Percentiles rank a stretch among this genome's conserved stretches.
Evolutionary conservation across 2,113 vertebrate species (phyloP).

Genomic region (Podiceps cristatus): DNA sequence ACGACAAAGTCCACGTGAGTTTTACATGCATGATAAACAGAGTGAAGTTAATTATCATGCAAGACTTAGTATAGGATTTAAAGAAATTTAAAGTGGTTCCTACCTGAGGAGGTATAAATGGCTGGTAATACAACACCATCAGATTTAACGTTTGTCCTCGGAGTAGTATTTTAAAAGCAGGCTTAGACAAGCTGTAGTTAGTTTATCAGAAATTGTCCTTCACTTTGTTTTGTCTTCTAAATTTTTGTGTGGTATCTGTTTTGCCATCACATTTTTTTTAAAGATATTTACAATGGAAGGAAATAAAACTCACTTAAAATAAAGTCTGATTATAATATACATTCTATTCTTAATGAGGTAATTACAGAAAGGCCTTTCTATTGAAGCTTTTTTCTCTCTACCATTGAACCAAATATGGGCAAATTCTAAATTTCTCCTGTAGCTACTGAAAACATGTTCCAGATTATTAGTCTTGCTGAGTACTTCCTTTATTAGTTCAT

Average conservation of each 20-base stretch:
- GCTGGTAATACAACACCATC: neutral
- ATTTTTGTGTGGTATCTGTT: neutral
- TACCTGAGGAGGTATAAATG: neutral
- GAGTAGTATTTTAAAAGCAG: neutral
- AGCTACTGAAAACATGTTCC: neutral
- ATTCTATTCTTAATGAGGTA: neutral
- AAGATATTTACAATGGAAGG: neutral
- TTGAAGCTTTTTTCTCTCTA: neutral
- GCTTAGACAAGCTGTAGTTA: neutral
- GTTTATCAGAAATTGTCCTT: neutral
- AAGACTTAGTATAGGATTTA: neutral
- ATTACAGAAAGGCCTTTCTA: neutral
- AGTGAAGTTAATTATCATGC: neutral
- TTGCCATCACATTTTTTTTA: neutral
- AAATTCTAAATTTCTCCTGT: neutral
- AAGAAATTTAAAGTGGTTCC: neutral
- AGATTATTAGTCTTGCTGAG: neutral
- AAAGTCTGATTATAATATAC: neutral
- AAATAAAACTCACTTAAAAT: conserved; percentile 2
- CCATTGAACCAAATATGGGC: neutral
- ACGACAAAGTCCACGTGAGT: neutral
- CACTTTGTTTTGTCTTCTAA: neutral
- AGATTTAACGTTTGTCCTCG: neutral
- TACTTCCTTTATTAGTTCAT: neutral
- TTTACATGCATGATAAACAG: neutral